Evolutionary conservation across 2,113 vertebrate species (phyloP).

Genomic region (Scopus umbretta): DNA sequence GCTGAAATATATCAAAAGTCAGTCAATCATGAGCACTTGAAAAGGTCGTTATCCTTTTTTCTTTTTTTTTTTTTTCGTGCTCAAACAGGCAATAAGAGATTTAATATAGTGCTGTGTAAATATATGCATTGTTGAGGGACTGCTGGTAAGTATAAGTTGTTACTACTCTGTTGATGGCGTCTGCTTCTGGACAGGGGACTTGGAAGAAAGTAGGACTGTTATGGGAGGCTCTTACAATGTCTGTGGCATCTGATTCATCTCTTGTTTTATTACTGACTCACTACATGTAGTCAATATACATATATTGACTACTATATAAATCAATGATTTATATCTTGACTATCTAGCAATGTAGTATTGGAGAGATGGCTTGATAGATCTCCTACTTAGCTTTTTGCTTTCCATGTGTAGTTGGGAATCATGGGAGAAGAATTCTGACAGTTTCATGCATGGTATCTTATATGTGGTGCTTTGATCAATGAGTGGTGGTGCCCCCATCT

Average conservation of each 20-base stretch:
- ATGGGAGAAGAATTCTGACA: not conserved
- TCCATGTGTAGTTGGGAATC: not conserved
- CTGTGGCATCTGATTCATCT: not conserved
- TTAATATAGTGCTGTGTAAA: not conserved
- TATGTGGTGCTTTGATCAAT: not conserved
- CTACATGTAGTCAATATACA: not conserved
- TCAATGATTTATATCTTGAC: not conserved
- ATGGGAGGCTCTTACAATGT: not conserved
- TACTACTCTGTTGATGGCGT: not conserved
- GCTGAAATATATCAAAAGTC: not conserved
- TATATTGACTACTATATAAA: not conserved
- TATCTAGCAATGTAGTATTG: not conserved
- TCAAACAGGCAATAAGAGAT: not conserved
- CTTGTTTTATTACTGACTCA: not conserved
- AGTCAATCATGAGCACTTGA: not conserved
- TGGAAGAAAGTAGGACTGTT: not conserved
- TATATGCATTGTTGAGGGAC: not conserved
- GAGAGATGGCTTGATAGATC: not conserved
- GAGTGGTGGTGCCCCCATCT: not conserved
- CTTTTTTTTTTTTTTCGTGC: not conserved
- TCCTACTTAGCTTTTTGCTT: not conserved
- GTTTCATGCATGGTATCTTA: not conserved
- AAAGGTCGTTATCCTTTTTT: not conserved
- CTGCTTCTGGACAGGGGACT: not conserved
- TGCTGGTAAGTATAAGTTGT: not conserved